phyloP scores from a whole-genome alignment of 2,888 invertebrate species.

The Metellina segmentata region DNA sequence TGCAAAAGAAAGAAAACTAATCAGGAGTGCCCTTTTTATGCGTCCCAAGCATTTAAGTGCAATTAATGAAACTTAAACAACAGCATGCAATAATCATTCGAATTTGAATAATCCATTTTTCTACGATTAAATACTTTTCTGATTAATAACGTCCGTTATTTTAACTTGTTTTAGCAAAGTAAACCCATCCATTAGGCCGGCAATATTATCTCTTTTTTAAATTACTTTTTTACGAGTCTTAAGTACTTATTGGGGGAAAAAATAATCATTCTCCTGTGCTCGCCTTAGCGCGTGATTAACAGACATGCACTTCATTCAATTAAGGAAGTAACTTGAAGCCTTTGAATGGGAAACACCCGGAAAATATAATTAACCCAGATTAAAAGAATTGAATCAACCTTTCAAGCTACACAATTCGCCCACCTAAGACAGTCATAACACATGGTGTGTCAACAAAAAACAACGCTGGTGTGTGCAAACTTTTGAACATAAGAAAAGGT shows the following conservation, averaged over 20 bases:
- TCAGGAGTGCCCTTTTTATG: conserved; percentile 35
- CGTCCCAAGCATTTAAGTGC: conserved; percentile 29
- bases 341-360: neutral
- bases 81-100: conserved; percentile 49
- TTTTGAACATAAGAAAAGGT: too few relatives aligned
- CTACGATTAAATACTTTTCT: conserved; percentile 54
- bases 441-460: too few relatives aligned
- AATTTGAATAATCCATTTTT: conserved; percentile 65
- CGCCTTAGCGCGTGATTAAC: conserved; percentile 43
- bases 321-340: conserved; percentile 23
- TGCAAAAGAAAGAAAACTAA: conserved; percentile 44
- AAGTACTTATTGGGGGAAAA: conserved; percentile 20
- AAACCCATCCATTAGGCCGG: conserved; percentile 49
- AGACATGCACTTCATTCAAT: conserved; percentile 54
- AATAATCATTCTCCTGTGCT: conserved; percentile 26
- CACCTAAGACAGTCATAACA: neutral
- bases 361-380: conserved; percentile 30
- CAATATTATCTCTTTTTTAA: conserved; percentile 25
- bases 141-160: conserved; percentile 66
- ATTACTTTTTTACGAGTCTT: conserved; percentile 19
- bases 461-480: too few relatives aligned
- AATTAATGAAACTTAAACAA: conserved; percentile 62
- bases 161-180: conserved; percentile 47
- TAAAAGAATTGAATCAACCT: conserved; percentile 8
- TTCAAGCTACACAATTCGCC: conserved; percentile 7